Evolutionary conservation across 2,113 vertebrate genomes (phyloP).

Genomic region (Plecturocebus donacophilus): DNA sequence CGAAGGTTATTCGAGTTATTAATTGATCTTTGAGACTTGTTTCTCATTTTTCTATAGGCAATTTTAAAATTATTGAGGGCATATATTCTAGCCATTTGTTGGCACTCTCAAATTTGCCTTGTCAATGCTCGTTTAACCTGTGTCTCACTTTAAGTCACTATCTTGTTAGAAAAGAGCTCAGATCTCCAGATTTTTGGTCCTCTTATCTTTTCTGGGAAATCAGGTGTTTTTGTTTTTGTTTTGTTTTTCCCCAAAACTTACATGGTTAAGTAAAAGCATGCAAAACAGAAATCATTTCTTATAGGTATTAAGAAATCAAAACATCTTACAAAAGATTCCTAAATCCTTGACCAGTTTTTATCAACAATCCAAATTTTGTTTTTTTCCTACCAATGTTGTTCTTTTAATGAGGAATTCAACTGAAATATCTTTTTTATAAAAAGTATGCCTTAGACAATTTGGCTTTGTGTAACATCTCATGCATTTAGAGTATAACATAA

Average conservation of each 20-base stretch:
- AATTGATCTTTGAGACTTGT: background rate
- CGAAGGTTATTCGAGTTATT: background rate
- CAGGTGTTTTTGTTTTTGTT: background rate
- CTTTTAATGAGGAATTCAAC: slow-evolving; percentile 27
- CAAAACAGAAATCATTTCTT: slow-evolving; percentile 38
- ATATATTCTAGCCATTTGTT: background rate
- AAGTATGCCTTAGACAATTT: background rate
- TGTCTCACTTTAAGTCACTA: background rate
- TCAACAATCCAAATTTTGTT: slow-evolving; percentile 50
- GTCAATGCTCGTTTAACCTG: background rate
- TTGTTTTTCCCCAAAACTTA: background rate
- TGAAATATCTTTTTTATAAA: background rate
- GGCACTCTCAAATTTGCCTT: background rate
- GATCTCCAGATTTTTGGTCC: slow-evolving; percentile 7
- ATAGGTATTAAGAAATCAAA: slow-evolving; percentile 43
- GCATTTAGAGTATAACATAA: background rate
- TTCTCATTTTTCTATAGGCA: slow-evolving; percentile 8
- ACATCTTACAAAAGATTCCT: background rate
- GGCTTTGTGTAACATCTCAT: background rate
- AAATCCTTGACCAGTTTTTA: slow-evolving; percentile 47
- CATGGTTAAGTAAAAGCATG: background rate
- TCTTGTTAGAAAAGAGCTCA: background rate
- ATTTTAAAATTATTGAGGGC: background rate
- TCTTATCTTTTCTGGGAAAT: slow-evolving; percentile 6
- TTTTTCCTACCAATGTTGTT: slow-evolving; percentile 12